Percentiles rank a stretch among this genome's conserved stretches.
These are phyloP conservation scores for Ectropis grisescens DNA, from an alignment of 1,140 invertebrate species.

Conservation along the genomic window DNA sequence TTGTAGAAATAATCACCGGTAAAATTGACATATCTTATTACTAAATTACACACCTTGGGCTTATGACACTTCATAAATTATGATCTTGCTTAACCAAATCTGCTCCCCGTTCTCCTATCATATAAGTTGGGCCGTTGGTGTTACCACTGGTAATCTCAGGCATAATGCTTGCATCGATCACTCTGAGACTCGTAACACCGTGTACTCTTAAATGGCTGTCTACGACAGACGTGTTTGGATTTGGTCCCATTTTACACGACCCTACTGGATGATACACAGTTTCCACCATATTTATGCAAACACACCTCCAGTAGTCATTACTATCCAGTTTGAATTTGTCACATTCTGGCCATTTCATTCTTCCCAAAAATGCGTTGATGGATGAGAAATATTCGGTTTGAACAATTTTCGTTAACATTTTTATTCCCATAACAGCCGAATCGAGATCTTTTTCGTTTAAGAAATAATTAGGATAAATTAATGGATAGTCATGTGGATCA, in stretches of 20 bases:
- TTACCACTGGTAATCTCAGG: slow-evolving; percentile 79
- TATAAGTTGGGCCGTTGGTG: slow-evolving; percentile 81
- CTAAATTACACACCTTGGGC: no score
- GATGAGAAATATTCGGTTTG: slow-evolving; percentile 53
- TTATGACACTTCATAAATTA: no score
- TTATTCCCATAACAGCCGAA: slow-evolving; percentile 72
- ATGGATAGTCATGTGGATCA: slow-evolving; percentile 72
- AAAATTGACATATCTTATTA: no score
- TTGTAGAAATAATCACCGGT: no score
- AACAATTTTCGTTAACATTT: slow-evolving; percentile 40
- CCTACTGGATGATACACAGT: slow-evolving; percentile 79
- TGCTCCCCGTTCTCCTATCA: slow-evolving; percentile 83
- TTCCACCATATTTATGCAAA: slow-evolving; percentile 69
- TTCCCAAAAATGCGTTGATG: slow-evolving; percentile 48
- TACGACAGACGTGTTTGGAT: slow-evolving; percentile 71
- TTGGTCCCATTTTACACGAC: slow-evolving; percentile 83
- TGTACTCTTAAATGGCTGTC: slow-evolving; percentile 78
- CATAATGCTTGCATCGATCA: slow-evolving; percentile 85
- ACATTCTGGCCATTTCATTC: slow-evolving; percentile 55
- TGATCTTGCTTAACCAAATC: slow-evolving; percentile 78
- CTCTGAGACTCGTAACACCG: slow-evolving; percentile 74
- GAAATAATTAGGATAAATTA: slow-evolving; percentile 87
- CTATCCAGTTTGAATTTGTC: slow-evolving; percentile 56
- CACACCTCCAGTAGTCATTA: slow-evolving; percentile 76
- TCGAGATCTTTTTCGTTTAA: slow-evolving; percentile 77